Evolutionary conservation across 1,140 invertebrate genomes (phyloP).

Genomic region (Lysiphlebus fabarum): DNA sequence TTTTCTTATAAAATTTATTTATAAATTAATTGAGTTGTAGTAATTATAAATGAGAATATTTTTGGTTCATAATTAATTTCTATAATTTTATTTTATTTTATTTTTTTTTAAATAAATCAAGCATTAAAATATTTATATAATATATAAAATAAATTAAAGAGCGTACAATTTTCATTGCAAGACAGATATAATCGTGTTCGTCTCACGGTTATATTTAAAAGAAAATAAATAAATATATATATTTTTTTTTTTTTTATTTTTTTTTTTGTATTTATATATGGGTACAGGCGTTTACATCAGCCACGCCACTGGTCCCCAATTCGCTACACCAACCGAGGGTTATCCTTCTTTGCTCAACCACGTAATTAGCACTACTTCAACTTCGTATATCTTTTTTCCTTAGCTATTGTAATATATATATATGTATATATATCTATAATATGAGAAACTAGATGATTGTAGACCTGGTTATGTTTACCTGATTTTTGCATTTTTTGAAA

Average conservation of each 20-base stretch:
- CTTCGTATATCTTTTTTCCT: no score
- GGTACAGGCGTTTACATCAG: no score
- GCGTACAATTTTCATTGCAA: constrained; percentile 7
- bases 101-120: neutral
- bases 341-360: constrained; percentile 11
- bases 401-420: constrained; percentile 19
- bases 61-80: no score
- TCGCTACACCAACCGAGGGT: constrained; percentile 25
- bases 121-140: neutral
- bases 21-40: no score
- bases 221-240: no score
- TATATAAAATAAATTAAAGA: constrained; percentile 5
- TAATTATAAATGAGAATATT: no score
- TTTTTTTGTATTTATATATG: no score
- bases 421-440: no score
- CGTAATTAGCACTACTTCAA: constrained; percentile 33
- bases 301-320: constrained; percentile 11
- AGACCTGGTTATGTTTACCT: no score
- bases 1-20: no score
- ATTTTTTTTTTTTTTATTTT: no score
- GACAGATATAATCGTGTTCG: constrained; percentile 19
- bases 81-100: neutral
- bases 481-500: no score
- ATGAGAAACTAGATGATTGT: constrained; percentile 9
- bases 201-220: constrained; percentile 3